Evolutionary conservation across 2,113 vertebrate genomes (phyloP).

Genomic region (Hippocampus guttulatus): DNA sequence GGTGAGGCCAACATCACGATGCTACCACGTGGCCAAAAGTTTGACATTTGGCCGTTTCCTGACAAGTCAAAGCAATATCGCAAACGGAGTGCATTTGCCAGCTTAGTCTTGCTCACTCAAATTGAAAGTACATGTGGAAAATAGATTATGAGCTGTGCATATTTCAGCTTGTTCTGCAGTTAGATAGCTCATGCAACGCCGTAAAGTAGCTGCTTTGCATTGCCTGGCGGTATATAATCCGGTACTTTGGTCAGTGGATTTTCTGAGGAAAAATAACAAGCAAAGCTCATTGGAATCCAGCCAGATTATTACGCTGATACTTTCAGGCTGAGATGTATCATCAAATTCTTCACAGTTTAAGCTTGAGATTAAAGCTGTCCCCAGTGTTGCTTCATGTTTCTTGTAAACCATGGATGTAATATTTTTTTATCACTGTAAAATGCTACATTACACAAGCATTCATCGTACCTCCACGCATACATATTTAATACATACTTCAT

Average conservation of each 20-base stretch:
- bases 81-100: constrained; percentile 17
- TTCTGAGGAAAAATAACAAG: constrained; percentile 19
- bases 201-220: constrained; percentile 22
- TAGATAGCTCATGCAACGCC: constrained; percentile 18
- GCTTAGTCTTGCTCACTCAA: not conserved
- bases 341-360: not conserved
- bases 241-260: constrained; percentile 31
- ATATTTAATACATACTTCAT: not conserved
- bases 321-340: constrained; percentile 5
- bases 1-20: constrained; percentile 8
- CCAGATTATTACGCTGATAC: constrained; percentile 4
- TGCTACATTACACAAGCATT: not conserved
- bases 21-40: constrained; percentile 40
- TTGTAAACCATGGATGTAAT: not conserved
- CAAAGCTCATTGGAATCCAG: constrained; percentile 16
- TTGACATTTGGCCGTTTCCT: constrained; percentile 31
- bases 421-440: constrained; percentile 1
- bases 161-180: not conserved
- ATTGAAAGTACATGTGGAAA: not conserved
- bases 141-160: constrained; percentile 8
- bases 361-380: not conserved
- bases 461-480: not conserved
- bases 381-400: not conserved
- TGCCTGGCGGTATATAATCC: constrained; percentile 20
- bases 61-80: constrained; percentile 7